These are phyloP conservation scores for Cosmia trapezina DNA, from an alignment of 2,888 invertebrate genomes.

Conservation along the genomic window DNA sequence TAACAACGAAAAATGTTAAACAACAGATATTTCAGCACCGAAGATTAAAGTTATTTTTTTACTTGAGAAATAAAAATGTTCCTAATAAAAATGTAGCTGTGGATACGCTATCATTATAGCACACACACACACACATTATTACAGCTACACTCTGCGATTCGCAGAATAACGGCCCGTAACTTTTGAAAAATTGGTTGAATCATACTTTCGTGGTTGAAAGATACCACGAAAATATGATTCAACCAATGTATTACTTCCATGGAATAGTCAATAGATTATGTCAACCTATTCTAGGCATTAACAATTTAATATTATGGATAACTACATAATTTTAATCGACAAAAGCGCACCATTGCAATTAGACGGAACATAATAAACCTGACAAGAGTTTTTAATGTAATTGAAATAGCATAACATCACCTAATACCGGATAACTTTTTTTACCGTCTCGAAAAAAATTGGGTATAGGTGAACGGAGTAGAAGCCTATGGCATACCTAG, in stretches of 20 bases:
- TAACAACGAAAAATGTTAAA: slow-evolving; percentile 4
- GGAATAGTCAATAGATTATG: background rate
- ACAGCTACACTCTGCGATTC: background rate
- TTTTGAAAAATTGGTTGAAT: background rate
- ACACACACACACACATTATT: too few relatives aligned
- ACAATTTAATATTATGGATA: background rate
- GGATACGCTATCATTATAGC: too few relatives aligned
- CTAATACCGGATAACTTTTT: too few relatives aligned
- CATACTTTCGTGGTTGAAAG: background rate
- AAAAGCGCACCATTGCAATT: slow-evolving; percentile 20
- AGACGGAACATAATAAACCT: background rate
- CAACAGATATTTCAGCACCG: background rate
- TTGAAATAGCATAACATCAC: background rate
- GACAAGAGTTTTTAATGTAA: background rate
- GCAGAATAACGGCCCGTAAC: background rate
- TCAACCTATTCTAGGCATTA: slow-evolving; percentile 5
- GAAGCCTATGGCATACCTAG: too few relatives aligned
- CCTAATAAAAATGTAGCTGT: background rate
- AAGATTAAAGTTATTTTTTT: background rate
- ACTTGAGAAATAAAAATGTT: background rate
- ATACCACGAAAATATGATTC: slow-evolving; percentile 5
- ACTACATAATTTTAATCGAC: slow-evolving; percentile 7
- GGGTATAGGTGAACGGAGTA: too few relatives aligned
- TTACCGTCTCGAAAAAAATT: too few relatives aligned
- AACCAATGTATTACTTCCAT: background rate